These are phyloP conservation scores for Achroia grisella DNA, from an alignment of 1,140 invertebrate genomes.

Conservation along the genomic window DNA sequence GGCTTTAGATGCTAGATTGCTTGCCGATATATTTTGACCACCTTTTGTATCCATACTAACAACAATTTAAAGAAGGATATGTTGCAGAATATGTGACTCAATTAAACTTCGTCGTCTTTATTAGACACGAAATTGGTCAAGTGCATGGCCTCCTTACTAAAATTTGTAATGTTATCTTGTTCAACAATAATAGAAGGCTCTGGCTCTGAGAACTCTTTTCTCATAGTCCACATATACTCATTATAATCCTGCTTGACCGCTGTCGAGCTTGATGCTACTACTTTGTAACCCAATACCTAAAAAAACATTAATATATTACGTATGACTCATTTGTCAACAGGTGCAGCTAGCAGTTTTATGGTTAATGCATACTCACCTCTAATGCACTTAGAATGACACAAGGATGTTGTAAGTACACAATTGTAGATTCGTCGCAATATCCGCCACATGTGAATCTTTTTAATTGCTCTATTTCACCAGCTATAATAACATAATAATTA, in stretches of 20 bases:
- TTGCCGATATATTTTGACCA: conserved; percentile 38
- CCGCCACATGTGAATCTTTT: conserved; percentile 85
- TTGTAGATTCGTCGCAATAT: conserved; percentile 85
- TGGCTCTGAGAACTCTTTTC: conserved; percentile 88
- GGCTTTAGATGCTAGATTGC: conserved; percentile 41
- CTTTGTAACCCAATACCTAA: conserved; percentile 87
- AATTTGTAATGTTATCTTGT: conserved; percentile 76
- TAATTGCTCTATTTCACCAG: conserved; percentile 86
- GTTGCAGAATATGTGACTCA: not conserved
- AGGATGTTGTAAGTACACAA: conserved; percentile 89
- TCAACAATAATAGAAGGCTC: conserved; percentile 78
- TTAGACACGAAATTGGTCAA: conserved; percentile 47
- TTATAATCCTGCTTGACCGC: conserved; percentile 90
- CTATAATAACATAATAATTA: conserved; percentile 64
- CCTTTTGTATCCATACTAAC: conserved; percentile 59
- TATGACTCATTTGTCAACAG: conserved; percentile 13
- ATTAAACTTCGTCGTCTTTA: conserved; percentile 68
- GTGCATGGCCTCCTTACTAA: conserved; percentile 74
- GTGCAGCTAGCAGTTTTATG: not conserved
- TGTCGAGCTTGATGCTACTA: conserved; percentile 88
- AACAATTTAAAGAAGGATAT: conserved; percentile 13
- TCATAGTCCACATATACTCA: conserved; percentile 94
- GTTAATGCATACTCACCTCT: conserved; percentile 72
- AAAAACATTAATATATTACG: conserved; percentile 14
- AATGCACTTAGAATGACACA: conserved; percentile 89